Evolutionary conservation across 2,888 invertebrate species (phyloP), one percentile per base, ranked within the genome.

Genomic region (Entomobrya proxima): DNA sequence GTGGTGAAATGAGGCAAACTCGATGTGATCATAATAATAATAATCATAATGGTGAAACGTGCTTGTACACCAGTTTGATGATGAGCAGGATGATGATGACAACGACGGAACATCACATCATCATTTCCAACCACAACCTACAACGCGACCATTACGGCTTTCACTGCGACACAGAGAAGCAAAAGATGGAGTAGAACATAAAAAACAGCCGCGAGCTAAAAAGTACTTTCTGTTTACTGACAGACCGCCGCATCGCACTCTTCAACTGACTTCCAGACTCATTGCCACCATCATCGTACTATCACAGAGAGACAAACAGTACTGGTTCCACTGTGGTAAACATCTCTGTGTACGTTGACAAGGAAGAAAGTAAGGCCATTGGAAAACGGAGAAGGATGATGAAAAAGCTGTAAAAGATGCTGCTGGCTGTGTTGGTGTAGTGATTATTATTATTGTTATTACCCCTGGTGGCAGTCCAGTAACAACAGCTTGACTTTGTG

Each of bases 1-100:
- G 81, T 72, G 81, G 81, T 81, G 81, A 81, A 81, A 81, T 58
- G 81, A 81, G 72, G 81, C 72, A 58, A 72, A 72, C 58, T 55
- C 37, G 69, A 79, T 81, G 81, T 81, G 81, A 74, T 81, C 52
- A 74, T 74, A 79, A 79, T 47, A 67, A 67, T 67, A 67, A 67
- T 67, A 67, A 79, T 79, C 64, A 50, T 79, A 81, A 81, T 58
- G 81, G 74, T 55, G 58, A 58, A 72, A 72, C 81, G 81, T 81
- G 72, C 81, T 74, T 58, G 35, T 52, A 40, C 24, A 37, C 77
- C 44, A 58, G 50, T 50, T 74, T 47, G 30, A 47, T 32, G 74
- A 74, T 44, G 50, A 24, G 9, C 35, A 67, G 6, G 37, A 24
- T 35, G 35, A 67, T 18, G 37, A 50, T 13, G 50, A 72, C 47